Base-by-base conservation (phyloP, 1,140 invertebrate species). In the Orius laevigatus region DNA sequence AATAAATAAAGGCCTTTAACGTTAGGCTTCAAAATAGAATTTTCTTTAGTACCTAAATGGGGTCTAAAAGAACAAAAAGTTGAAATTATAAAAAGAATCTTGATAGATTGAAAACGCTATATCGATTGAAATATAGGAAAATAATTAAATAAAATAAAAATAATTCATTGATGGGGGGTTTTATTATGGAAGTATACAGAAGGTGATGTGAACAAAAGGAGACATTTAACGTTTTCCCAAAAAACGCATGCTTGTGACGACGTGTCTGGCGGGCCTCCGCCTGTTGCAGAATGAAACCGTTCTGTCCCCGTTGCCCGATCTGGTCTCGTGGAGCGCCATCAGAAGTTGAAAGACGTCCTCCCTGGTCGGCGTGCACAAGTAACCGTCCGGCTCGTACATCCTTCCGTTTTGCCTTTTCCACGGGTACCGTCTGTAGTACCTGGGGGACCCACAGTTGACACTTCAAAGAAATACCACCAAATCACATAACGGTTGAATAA, bases 181-280 rank as follows among this genome's bases (percentile, higher is more conserved):
- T 25, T 25, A 25, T 25, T 25, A 25, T 4, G 8, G 25, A 25
- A 4, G 25, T 25, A 25, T 25, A 25, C 25, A 25, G 25, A 25
- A 25, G 25, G 25, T 25, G 25, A 25, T 25, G 8, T 25, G 25
- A 25, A 25, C 25, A 43, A 12, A n/a, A n/a, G n/a, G n/a, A n/a
- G n/a, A n/a, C n/a, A 20, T 39, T 34, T 33, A 43, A 35, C 57
- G 49, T 18, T 57, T 55, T 12, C 73, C 74, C 38, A 75, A 57
- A 56, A 75, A 76, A n/a, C 73, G 67, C 49, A 76, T 74, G 56
- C 75, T 76, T 49, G 73, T 75, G 55, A 73, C 73, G 11, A 76
- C 66, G 6, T 68, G 61, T 42, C 65, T 64, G 12, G 73, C 71
- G 0, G 71, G 70, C 52, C 73, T 64, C 49, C 67, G 69, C 31